Evolutionary conservation across 2,888 invertebrate genomes (phyloP).

Genomic region (Leptopilina myrica): DNA sequence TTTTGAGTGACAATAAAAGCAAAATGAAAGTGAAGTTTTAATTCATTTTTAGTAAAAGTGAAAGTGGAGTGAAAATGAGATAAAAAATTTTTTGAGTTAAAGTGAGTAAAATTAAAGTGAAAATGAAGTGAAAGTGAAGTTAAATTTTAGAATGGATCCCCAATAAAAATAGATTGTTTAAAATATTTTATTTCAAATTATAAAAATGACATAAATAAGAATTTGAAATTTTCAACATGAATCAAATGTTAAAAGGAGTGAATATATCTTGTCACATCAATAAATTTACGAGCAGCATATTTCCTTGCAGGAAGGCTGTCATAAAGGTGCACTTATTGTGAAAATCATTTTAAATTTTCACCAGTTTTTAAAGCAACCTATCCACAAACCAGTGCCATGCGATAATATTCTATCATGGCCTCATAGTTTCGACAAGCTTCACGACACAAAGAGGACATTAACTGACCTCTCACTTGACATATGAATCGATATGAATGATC

Average conservation of each 20-base stretch:
- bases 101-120: no score
- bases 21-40: no score
- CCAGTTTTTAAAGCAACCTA: neutral
- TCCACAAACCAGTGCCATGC: slow-evolving; percentile 13
- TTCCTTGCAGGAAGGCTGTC: neutral
- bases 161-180: no score
- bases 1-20: no score
- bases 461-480: slow-evolving; percentile 7
- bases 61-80: no score
- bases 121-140: no score
- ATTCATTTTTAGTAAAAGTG: no score
- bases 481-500: slow-evolving; percentile 22
- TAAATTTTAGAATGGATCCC: no score
- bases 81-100: no score
- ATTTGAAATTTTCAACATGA: no score
- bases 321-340: slow-evolving; percentile 14
- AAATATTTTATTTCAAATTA: no score
- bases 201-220: no score
- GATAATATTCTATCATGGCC: slow-evolving; percentile 7
- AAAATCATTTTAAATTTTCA: slow-evolving; percentile 11
- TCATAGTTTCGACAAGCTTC: slow-evolving; percentile 17
- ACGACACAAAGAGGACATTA: slow-evolving; percentile 8
- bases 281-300: neutral
- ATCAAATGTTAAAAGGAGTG: neutral
- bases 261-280: neutral